phyloP scores from a whole-genome alignment of 2,113 vertebrate species.

The Drymodes brunneopygia region DNA sequence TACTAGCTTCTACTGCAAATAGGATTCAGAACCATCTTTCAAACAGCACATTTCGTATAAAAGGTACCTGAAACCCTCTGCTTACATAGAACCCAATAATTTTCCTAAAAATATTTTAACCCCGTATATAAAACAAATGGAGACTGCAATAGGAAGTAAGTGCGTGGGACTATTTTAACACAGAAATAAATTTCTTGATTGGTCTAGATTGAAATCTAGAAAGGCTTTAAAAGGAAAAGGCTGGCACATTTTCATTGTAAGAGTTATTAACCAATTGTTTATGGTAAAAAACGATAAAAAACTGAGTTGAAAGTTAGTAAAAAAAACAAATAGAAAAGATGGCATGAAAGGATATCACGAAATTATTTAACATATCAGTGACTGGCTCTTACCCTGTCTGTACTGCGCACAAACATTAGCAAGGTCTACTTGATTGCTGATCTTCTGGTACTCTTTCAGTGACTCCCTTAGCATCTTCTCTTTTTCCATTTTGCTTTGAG shows the following conservation, averaged over 20 bases:
- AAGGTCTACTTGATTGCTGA: constrained; percentile 93
- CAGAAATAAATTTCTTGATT: neutral
- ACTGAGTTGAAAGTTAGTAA: neutral
- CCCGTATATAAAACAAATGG: neutral
- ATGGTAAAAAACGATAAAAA: neutral
- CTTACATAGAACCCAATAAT: neutral
- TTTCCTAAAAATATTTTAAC: neutral
- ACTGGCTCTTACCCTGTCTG: constrained; percentile 82
- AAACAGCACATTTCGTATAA: rapidly evolving
- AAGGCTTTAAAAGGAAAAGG: neutral
- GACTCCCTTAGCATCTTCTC: constrained; percentile 90
- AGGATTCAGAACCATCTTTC: neutral
- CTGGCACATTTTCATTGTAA: neutral
- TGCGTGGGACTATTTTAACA: neutral
- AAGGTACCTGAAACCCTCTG: neutral
- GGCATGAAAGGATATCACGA: neutral
- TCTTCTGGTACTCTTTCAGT: constrained; percentile 91
- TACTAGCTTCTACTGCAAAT: neutral
- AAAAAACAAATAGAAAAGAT: neutral
- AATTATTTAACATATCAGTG: neutral
- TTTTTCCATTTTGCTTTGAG: constrained; percentile 89
- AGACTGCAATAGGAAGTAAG: neutral
- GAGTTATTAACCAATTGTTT: neutral
- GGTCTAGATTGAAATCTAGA: neutral
- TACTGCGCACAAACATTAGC: constrained; percentile 90